Evolutionary conservation across 2,888 invertebrate genomes (phyloP), one percentile per base, ranked within the genome.

Genomic region (Eupithecia exiguata): DNA sequence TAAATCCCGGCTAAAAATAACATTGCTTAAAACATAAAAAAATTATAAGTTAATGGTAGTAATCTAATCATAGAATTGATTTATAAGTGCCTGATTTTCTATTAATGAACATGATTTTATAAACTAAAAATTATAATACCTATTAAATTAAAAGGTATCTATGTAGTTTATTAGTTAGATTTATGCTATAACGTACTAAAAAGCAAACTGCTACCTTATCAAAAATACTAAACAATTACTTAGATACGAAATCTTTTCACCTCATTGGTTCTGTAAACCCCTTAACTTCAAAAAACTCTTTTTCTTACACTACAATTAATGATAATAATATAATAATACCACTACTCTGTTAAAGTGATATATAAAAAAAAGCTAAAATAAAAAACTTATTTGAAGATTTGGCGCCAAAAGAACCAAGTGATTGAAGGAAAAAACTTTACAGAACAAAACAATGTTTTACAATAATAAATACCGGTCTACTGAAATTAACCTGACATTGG

Each of bases 1-100:
- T 70, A 76, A 72, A 85, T 83, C 85, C 86, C 86, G 86, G 84
- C 84, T 74, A 70, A 16, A 69, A 36, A 40, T 66, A 40, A 40
- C 63, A 61, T 30, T 21, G 10, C 6, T 7, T 35, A 65, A 66
- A 72, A 74, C 12, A 25, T 14, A 1, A 46, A 61, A 63, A 69
- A 53, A 21, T 21, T n/a, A 53, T 49, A n/a, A 49, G 7, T 40
- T 63, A 69, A 67, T 1, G 1, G 1, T 40, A 10, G n/a, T 30
- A 30, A 30, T 30, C 9, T 40, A 12, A 43, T 38, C 43, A 66
- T 53, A 72, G 4, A 72, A 40, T 43, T 30, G 53, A 30, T n/a
- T 65, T 69, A 65, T 36, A 21, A 25, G 61, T 36, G 18, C 12
- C 18, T 53, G 69, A 35, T 43, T 65, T 65, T 30, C 61, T 30